phyloP scores from a whole-genome alignment of 2,888 invertebrate species.

The Microchrysa polita region DNA sequence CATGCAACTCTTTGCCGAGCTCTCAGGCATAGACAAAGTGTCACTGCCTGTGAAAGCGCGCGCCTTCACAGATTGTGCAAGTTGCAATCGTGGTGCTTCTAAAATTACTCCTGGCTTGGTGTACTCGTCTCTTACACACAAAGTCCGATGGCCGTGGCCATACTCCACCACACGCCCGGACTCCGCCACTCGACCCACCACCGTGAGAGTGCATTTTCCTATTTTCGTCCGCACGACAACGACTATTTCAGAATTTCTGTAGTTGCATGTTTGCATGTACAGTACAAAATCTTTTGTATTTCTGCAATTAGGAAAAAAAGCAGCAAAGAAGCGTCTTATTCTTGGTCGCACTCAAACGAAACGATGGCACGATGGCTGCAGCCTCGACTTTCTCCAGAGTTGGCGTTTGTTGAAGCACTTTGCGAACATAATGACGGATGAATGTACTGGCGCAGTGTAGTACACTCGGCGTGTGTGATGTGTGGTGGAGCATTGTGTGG shows the following conservation, averaged over 20 bases:
- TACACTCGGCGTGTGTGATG: too few species aligned
- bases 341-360: too few species aligned
- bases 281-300: neutral
- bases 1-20: neutral
- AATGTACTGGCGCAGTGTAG: too few species aligned
- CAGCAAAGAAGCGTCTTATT: too few species aligned
- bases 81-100: slow-evolving; percentile 13
- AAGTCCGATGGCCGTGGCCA: slow-evolving; percentile 14
- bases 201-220: neutral
- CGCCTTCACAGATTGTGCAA: neutral
- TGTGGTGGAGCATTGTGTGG: too few species aligned
- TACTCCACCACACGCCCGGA: neutral
- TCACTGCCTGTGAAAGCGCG: neutral
- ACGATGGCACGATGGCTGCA: too few species aligned
- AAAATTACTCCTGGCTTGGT: slow-evolving; percentile 21
- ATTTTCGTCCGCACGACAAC: neutral
- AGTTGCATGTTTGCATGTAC: neutral
- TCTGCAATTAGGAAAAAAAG: slow-evolving; percentile 1
- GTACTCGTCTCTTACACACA: neutral
- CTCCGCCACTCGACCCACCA: neutral
- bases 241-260: too few species aligned
- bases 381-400: too few species aligned
- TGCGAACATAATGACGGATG: too few species aligned
- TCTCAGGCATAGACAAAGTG: too few species aligned
- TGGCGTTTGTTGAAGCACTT: too few species aligned